Evolutionary conservation across 2,888 invertebrate genomes (phyloP), one percentile per base, ranked within the genome.

Genomic region (Parnassius orleans): DNA sequence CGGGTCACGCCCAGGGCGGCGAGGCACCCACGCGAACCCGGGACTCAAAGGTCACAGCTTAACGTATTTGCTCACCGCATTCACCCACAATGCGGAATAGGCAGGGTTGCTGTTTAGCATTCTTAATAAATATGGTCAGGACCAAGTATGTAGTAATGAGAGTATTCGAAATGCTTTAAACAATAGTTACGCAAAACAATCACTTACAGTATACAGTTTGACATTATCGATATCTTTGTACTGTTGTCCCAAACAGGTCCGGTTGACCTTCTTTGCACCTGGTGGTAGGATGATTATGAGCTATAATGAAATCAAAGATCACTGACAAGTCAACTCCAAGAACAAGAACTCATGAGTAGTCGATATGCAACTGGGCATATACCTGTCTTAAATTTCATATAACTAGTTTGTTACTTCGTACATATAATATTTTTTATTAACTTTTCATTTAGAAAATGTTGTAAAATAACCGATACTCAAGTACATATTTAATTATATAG

Each of bases 1-100:
- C 74, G 68, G 81, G 79, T 80, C 79, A 78, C 78, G 77, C 79
- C 79, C 77, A 79, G 77, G 75, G 76, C 75, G 76, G 77, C 68
- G 68, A 60, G 14, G 70, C 77, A 72, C 82, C 80, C 79, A 80
- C 82, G 71, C 72, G 60, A 79, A 67, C 70, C 55, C 64, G 57
- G 60, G 65, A 69, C 76, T 71, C 71, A 82, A 82, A 82, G 82
- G 82, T 82, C 77, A 79, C 76, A 66, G 74, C 74, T 72, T 61
- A 66, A 68, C 68, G 68, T 69, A 69, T 69, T 73, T 69, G 69
- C 68, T 68, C 61, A 68, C 66, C 60, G 65, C 63, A 59, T 24
- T 62, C 62, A 59, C 54, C 58, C 63, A 68, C 55, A 61, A 63
- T 46, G 48, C 51, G 43, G 41, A 47, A n/a, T 33, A 55, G 11